These are phyloP conservation scores for Chamaea fasciata DNA, from an alignment of 2,113 vertebrate species.

Conservation along the genomic window DNA sequence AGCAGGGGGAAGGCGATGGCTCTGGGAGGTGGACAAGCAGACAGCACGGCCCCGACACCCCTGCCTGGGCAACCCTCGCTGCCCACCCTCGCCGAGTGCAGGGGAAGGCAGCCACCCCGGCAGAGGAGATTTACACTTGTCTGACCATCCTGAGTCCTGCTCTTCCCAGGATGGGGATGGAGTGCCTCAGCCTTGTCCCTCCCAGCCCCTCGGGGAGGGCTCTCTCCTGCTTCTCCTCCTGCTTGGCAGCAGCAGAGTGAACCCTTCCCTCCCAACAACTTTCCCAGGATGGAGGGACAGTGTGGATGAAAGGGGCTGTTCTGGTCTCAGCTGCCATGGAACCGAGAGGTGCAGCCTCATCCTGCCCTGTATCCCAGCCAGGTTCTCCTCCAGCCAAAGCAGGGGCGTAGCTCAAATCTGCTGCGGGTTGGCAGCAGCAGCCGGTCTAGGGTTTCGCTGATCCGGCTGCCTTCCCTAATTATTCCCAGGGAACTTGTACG, in stretches of 20 bases:
- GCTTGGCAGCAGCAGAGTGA: rapidly evolving
- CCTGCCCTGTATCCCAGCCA: neutral
- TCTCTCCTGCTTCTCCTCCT: neutral
- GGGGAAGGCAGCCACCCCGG: rapidly evolving
- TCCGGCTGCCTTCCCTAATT: conserved; percentile 39
- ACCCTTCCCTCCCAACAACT: neutral
- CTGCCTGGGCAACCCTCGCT: too few relatives aligned
- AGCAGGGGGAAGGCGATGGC: too few relatives aligned
- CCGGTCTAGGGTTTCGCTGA: conserved; percentile 36
- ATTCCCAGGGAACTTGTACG: conserved; percentile 30
- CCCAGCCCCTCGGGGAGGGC: rapidly evolving
- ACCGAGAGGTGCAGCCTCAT: neutral
- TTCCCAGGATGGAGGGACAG: neutral
- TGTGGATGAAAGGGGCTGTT: neutral
- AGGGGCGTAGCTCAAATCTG: conserved; percentile 8
- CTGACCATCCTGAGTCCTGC: neutral
- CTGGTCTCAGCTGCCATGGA: neutral
- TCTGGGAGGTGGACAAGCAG: rapidly evolving
- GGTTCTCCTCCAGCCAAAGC: conserved; percentile 33
- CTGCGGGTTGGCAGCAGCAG: conserved; percentile 38
- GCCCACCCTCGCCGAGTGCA: too few relatives aligned
- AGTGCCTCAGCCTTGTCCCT: neutral
- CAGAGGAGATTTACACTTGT: neutral
- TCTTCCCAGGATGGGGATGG: neutral
- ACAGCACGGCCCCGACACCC: neutral